Conservation (phyloP, 2,888 invertebrate species). For the Lordiphosa fenestrarum region DNA sequence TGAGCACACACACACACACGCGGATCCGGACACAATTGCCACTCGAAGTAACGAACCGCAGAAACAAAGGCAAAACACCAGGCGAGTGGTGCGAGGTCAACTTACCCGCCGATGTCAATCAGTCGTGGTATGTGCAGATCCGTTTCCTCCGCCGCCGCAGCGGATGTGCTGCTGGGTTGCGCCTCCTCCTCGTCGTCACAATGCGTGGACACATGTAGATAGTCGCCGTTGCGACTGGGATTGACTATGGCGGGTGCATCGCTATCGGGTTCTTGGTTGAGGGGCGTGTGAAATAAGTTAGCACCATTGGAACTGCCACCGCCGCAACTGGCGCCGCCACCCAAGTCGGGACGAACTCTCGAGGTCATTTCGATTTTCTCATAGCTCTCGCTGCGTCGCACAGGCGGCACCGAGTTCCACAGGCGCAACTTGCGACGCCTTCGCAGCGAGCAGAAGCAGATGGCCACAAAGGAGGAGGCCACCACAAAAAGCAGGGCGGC, state of each 20-base stretch:
- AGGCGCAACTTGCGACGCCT: constrained; percentile 83
- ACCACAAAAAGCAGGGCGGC: constrained; percentile 86
- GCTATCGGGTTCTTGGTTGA: constrained; percentile 46
- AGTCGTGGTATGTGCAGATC: constrained; percentile 86
- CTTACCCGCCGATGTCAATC: constrained; percentile 84
- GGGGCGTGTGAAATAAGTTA: constrained; percentile 68
- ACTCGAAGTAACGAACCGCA: constrained; percentile 73
- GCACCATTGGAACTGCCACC: constrained; percentile 67
- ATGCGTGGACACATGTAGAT: constrained; percentile 85
- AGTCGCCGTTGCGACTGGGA: constrained; percentile 84
- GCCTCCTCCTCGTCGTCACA: constrained; percentile 84
- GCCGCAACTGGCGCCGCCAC: constrained; percentile 70
- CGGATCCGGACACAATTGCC: constrained; percentile 60
- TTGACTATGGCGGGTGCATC: constrained; percentile 78
- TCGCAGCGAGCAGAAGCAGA: constrained; percentile 84
- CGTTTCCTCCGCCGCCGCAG: constrained; percentile 78
- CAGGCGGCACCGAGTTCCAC: constrained; percentile 80
- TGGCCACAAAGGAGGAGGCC: constrained; percentile 84
- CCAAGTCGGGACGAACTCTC: constrained; percentile 77
- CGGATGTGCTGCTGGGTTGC: constrained; percentile 44
- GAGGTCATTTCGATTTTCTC: constrained; percentile 87
- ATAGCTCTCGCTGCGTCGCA: constrained; percentile 84
- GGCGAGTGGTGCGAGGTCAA: constrained; percentile 23
- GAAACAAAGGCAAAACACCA: constrained; percentile 51
- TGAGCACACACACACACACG: constrained; percentile 17